Percentiles rank a stretch among this genome's conserved stretches.
Conservation (phyloP, 1,140 invertebrate species). For the Sitodiplosis mosellana region DNA sequence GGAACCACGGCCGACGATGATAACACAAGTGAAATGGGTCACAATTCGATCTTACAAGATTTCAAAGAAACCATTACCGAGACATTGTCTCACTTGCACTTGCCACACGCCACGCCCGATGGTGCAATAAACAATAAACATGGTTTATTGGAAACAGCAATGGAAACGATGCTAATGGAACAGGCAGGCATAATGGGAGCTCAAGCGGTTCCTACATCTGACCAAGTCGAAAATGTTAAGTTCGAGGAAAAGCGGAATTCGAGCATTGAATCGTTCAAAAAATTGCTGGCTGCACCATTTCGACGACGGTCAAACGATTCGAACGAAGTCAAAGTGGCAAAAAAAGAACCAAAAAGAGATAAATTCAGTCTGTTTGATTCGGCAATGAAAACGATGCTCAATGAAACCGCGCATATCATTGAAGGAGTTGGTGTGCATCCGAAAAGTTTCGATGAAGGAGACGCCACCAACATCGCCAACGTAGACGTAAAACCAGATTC, state of each 20-base stretch:
- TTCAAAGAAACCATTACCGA: conserved; percentile 10
- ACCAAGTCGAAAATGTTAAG: conserved; percentile 13
- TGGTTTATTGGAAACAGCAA: conserved; percentile 27
- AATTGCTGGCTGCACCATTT: neutral
- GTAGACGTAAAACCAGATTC: too few relatives aligned
- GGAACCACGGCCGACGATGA: conserved; percentile 17
- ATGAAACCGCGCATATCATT: conserved; percentile 21
- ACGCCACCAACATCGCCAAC: too few relatives aligned
- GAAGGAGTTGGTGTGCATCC: conserved; percentile 1
- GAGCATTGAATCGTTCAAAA: neutral
- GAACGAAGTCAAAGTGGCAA: neutral
- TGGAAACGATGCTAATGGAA: conserved; percentile 31
- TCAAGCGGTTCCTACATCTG: conserved; percentile 14
- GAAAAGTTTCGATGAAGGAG: neutral
- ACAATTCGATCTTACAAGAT: conserved; percentile 15
- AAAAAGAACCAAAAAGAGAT: conserved; percentile 9
- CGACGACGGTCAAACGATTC: neutral
- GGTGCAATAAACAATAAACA: conserved; percentile 3
- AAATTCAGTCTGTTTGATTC: conserved; percentile 17
- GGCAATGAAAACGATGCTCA: conserved; percentile 22
- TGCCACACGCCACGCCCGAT: neutral
- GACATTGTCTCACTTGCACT: conserved; percentile 8
- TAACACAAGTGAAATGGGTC: conserved; percentile 12
- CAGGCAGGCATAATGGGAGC: conserved; percentile 20
- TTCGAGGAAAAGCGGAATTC: neutral